Conservation (phyloP, 2,888 invertebrate species). For the Thymelicus lineola region DNA sequence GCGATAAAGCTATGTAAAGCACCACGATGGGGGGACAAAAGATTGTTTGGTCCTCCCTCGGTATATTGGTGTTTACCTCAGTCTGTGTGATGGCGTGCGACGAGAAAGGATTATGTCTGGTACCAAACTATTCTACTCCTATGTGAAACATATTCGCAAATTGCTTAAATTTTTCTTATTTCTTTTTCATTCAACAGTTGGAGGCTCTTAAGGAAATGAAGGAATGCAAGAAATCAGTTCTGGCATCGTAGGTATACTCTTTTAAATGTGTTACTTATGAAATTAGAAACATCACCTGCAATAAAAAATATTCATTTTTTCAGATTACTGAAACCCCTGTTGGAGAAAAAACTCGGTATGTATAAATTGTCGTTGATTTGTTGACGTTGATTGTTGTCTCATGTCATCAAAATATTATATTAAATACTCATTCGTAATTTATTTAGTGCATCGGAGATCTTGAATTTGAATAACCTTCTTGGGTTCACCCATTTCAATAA, state of each 20-base stretch:
- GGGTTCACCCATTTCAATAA: too few relatives aligned
- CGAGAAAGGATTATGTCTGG: slow-evolving; percentile 73
- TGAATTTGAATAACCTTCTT: too few relatives aligned
- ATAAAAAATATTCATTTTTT: slow-evolving; percentile 45
- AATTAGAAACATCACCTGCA: background rate
- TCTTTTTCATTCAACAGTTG: slow-evolving; percentile 57
- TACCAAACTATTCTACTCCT: slow-evolving; percentile 44
- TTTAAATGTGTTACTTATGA: slow-evolving; percentile 1
- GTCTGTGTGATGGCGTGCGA: slow-evolving; percentile 61
- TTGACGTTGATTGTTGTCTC: too few relatives aligned
- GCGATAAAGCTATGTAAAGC: slow-evolving; percentile 41
- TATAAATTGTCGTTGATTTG: slow-evolving; percentile 5
- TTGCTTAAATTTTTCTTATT: background rate
- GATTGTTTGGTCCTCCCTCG: slow-evolving; percentile 71
- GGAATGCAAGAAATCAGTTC: slow-evolving; percentile 70
- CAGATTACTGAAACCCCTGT: slow-evolving; percentile 72
- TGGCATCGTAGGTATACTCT: slow-evolving; percentile 66
- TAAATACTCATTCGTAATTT: too few relatives aligned
- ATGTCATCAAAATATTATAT: too few relatives aligned
- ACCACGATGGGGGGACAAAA: slow-evolving; percentile 66
- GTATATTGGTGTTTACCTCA: slow-evolving; percentile 58
- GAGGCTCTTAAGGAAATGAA: slow-evolving; percentile 75
- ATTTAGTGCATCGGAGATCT: too few relatives aligned
- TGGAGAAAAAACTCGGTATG: slow-evolving; percentile 65
- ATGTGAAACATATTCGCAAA: background rate